Conservation (phyloP, 2,888 invertebrate genomes). For the Limenitis camilla region DNA sequence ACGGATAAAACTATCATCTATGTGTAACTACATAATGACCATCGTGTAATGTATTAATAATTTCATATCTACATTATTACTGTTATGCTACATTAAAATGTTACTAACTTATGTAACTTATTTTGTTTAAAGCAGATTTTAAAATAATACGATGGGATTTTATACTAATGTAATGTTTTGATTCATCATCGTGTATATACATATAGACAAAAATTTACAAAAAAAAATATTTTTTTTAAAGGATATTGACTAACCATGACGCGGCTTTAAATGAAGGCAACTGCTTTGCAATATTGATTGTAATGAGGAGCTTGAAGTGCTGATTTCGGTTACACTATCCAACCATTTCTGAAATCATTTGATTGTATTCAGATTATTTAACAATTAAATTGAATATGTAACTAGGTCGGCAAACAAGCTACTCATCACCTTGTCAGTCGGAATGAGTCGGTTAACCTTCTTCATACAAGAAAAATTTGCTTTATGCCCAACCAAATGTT, state of each 20-base stretch:
- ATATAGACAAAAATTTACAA: too few species aligned
- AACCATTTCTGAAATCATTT: conserved; percentile 48
- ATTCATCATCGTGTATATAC: too few species aligned
- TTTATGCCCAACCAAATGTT: conserved; percentile 58
- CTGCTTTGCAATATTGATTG: conserved; percentile 12
- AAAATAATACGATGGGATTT: too few species aligned
- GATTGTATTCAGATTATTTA: neutral
- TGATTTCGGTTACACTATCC: conserved; percentile 51
- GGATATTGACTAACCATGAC: neutral
- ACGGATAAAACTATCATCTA: too few species aligned
- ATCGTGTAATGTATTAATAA: too few species aligned
- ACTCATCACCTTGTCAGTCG: conserved; percentile 47
- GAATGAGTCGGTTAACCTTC: conserved; percentile 55
- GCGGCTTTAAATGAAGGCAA: neutral
- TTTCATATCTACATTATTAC: too few species aligned
- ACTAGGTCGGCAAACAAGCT: too few species aligned
- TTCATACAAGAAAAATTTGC: conserved; percentile 62
- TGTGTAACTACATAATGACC: too few species aligned
- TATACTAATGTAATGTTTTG: neutral
- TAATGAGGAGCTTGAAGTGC: conserved; percentile 42
- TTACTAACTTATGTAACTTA: too few species aligned
- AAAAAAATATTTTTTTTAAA: too few species aligned
- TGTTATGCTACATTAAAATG: too few species aligned
- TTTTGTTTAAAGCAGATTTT: too few species aligned
- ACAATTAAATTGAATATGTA: neutral